Conservation (phyloP, 2,888 invertebrate genomes). For the Leucophenga maculata region DNA sequence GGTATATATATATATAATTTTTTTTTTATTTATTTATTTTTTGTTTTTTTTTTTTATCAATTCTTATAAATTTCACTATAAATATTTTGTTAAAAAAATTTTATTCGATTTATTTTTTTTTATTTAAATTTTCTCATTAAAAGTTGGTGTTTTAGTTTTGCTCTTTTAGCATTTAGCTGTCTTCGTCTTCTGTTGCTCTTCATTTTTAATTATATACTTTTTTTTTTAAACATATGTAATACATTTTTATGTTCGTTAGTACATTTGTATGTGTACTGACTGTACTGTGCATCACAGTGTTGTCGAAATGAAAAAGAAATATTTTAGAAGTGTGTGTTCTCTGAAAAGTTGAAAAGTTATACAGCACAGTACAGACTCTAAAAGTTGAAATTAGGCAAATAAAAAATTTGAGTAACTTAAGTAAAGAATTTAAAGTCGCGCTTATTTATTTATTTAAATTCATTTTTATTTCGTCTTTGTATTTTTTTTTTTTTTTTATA, state of each 20-base stretch:
- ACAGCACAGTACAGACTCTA: no score
- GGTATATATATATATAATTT: conserved; percentile 27
- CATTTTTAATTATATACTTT: conserved; percentile 34
- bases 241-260: no score
- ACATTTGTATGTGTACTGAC: neutral
- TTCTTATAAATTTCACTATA: conserved; percentile 30
- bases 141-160: conserved; percentile 45
- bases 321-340: no score
- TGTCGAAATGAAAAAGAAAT: no score
- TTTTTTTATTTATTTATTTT: no score
- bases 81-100: conserved; percentile 21
- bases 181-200: conserved; percentile 28
- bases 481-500: conserved; percentile 23
- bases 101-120: conserved; percentile 30
- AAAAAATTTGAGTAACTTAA: neutral
- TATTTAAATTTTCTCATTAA: conserved; percentile 38
- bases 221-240: conserved; percentile 22
- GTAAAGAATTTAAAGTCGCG: neutral
- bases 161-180: conserved; percentile 29
- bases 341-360: no score
- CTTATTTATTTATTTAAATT: conserved; percentile 11
- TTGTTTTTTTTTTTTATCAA: conserved; percentile 25
- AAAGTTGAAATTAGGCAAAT: no score
- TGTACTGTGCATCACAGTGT: no score
- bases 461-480: neutral